Evolutionary conservation across 2,888 invertebrate genomes (phyloP).

Genomic region (Stenodera caucasica): DNA sequence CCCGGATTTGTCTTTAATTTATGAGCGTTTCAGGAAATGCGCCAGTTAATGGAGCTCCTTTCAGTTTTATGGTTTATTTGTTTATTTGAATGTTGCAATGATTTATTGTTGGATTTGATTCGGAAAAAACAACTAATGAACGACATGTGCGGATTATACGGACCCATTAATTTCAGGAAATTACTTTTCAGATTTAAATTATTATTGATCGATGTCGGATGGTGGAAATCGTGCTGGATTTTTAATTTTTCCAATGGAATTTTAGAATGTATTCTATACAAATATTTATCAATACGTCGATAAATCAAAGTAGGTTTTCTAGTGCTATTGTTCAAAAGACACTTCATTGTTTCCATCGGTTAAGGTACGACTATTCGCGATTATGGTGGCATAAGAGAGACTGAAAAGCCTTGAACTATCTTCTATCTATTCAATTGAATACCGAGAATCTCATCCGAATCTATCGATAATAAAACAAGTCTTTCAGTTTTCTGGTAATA

Average conservation of each 20-base stretch:
- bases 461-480: background rate
- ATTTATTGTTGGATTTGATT: background rate
- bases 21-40: slow-evolving; percentile 39
- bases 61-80: slow-evolving; percentile 18
- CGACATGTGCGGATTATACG: background rate
- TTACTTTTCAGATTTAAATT: background rate
- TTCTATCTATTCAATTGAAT: background rate
- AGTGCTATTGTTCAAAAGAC: slow-evolving; percentile 19
- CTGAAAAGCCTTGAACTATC: background rate
- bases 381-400: background rate
- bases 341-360: slow-evolving; percentile 10
- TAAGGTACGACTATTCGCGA: background rate
- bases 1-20: slow-evolving; percentile 38
- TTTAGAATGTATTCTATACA: slow-evolving; percentile 2
- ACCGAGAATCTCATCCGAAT: background rate
- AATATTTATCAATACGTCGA: slow-evolving; percentile 21
- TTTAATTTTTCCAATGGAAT: background rate
- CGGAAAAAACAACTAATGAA: background rate
- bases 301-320: slow-evolving; percentile 20
- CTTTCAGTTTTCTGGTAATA: too few relatives aligned
- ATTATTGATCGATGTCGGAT: background rate
- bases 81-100: slow-evolving; percentile 9
- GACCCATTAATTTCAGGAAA: slow-evolving; percentile 1
- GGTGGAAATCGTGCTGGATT: background rate
- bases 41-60: slow-evolving; percentile 33